These are phyloP conservation scores for Vannuccia rotundouncinata DNA, from an alignment of 2,888 invertebrate species.

Conservation along the genomic window DNA sequence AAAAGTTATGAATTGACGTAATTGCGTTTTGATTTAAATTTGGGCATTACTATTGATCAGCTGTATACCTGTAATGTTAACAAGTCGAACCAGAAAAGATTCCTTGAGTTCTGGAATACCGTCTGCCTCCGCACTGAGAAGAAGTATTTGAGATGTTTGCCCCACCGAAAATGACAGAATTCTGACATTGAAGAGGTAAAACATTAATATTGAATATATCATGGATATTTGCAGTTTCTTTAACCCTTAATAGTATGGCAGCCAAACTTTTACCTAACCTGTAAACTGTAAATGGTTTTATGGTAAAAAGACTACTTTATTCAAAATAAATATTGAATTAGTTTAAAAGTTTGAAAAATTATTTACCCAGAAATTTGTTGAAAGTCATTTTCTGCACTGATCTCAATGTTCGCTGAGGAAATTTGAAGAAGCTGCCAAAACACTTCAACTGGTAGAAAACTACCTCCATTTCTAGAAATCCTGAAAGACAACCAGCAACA, in stretches of 20 bases:
- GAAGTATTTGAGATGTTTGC: neutral
- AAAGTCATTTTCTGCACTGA: neutral
- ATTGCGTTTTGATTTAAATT: too few relatives aligned
- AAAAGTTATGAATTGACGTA: too few relatives aligned
- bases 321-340: neutral
- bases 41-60: too few relatives aligned
- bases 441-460: neutral
- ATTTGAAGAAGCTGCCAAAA: neutral
- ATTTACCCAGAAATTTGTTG: neutral
- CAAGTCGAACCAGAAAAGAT: neutral
- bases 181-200: too few relatives aligned
- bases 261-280: too few relatives aligned
- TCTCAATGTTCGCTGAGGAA: neutral
- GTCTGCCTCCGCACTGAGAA: neutral
- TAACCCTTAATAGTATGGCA: too few relatives aligned
- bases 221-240: neutral
- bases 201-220: neutral
- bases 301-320: too few relatives aligned
- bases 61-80: neutral
- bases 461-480: neutral
- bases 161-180: neutral
- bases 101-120: neutral
- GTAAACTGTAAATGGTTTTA: too few relatives aligned
- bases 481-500: too few relatives aligned
- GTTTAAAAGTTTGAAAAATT: neutral